Evolutionary conservation across 2,797 vertebrate genomes (phyloP).

Genomic region (Smutsia gigantea): DNA sequence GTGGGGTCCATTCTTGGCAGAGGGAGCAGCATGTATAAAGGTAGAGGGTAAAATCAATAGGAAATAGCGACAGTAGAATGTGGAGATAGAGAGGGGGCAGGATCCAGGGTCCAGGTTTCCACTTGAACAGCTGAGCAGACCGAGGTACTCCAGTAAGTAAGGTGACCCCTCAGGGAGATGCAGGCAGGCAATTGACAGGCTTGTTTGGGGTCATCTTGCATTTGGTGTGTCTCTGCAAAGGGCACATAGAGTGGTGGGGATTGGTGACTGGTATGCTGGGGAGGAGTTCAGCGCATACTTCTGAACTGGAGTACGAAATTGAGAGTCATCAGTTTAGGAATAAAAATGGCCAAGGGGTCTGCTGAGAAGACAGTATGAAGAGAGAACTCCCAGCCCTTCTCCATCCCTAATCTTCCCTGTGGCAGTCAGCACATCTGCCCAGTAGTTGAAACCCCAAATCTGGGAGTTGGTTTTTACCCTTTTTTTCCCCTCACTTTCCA

Average conservation of each 20-base stretch:
- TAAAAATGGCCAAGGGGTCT: background rate
- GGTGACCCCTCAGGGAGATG: background rate
- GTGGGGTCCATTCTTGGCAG: background rate
- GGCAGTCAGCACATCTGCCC: background rate
- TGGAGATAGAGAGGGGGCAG: background rate
- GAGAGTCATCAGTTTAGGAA: background rate
- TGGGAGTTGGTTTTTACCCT: background rate
- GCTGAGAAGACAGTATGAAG: background rate
- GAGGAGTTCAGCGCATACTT: background rate
- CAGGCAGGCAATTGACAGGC: background rate
- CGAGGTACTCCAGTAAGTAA: background rate
- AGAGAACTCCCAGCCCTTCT: background rate
- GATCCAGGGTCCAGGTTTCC: background rate
- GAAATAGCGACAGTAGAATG: background rate
- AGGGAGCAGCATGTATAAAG: background rate
- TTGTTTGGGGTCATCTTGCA: background rate
- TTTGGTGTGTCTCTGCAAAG: background rate
- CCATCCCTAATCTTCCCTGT: background rate
- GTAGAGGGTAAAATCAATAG: background rate
- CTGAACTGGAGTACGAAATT: background rate
- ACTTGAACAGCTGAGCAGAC: background rate
- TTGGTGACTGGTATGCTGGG: background rate
- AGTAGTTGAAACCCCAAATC: background rate
- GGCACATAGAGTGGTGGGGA: background rate
- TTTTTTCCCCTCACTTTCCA: background rate